Percentiles rank a stretch among this genome's conserved stretches.
Evolutionary conservation across 2,113 vertebrate species (phyloP).

Genomic region (Pleuronectes platessa): DNA sequence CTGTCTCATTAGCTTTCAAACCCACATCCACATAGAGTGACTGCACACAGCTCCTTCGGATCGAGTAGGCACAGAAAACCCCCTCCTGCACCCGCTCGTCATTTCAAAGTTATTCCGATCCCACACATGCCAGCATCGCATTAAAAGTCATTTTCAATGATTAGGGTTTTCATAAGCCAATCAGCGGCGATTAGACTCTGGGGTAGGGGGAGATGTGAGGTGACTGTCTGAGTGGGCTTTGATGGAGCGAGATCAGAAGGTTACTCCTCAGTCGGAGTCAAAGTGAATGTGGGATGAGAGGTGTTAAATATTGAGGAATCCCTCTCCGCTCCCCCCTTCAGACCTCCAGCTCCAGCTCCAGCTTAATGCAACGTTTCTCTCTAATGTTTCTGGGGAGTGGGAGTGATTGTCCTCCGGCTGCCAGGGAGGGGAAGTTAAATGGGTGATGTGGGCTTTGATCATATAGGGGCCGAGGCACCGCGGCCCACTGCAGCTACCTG

Average conservation of each 20-base stretch:
- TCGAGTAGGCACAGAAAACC: constrained; percentile 55
- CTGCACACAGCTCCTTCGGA: constrained; percentile 59
- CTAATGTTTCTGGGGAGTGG: constrained; percentile 25
- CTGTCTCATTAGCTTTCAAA: constrained; percentile 74
- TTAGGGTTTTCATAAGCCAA: constrained; percentile 69
- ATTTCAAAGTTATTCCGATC: constrained; percentile 57
- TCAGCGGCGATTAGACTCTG: constrained; percentile 65
- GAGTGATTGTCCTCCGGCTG: constrained; percentile 30
- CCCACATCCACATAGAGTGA: constrained; percentile 60
- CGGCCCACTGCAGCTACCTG: constrained; percentile 17
- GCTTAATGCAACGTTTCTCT: constrained; percentile 47
- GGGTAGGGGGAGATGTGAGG: constrained; percentile 53
- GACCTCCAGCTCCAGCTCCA: constrained; percentile 29
- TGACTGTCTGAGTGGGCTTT: constrained; percentile 63
- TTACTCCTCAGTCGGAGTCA: constrained; percentile 62
- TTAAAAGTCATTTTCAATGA: constrained; percentile 71
- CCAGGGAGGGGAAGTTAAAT: constrained; percentile 37
- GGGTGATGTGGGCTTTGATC: constrained; percentile 52
- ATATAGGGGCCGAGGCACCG: neutral
- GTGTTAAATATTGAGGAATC: constrained; percentile 71
- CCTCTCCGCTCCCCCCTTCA: neutral
- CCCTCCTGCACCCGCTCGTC: constrained; percentile 35
- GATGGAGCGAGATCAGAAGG: constrained; percentile 68
- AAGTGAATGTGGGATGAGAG: constrained; percentile 74
- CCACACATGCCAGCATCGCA: constrained; percentile 53